Evolutionary conservation across 1,140 invertebrate genomes (phyloP).

Genomic region (Drosophila tani): DNA sequence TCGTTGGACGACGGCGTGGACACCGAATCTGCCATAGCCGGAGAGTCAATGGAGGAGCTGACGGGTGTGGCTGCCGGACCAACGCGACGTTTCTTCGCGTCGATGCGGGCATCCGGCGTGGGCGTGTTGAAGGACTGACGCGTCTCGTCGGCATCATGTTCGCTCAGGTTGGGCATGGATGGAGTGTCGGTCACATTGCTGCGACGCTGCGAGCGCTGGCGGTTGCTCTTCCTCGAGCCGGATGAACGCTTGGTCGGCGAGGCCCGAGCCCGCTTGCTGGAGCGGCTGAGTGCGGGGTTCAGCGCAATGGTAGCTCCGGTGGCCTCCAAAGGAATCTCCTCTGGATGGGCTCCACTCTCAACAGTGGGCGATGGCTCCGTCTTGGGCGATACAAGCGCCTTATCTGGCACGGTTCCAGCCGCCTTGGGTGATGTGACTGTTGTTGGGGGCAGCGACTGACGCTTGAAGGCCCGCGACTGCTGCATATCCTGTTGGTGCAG

Average conservation of each 20-base stretch:
- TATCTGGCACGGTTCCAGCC: slow-evolving; percentile 21
- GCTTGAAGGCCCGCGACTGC: slow-evolving; percentile 62
- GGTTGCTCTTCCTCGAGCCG: slow-evolving; percentile 74
- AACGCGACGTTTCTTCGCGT: slow-evolving; percentile 63
- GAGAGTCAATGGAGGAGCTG: slow-evolving; percentile 54
- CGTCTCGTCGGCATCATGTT: slow-evolving; percentile 56
- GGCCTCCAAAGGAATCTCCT: slow-evolving; percentile 2
- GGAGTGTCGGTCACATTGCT: slow-evolving; percentile 10
- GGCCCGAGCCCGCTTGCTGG: slow-evolving; percentile 59
- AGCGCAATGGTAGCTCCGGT: background rate
- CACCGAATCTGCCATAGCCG: slow-evolving; percentile 53
- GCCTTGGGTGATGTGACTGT: slow-evolving; percentile 37
- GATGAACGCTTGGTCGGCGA: slow-evolving; percentile 57
- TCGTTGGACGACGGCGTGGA: slow-evolving; percentile 68
- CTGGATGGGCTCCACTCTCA: slow-evolving; percentile 6
- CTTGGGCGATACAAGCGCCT: slow-evolving; percentile 19
- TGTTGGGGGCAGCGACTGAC: slow-evolving; percentile 21
- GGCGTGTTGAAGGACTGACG: slow-evolving; percentile 57
- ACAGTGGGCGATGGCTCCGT: slow-evolving; percentile 3
- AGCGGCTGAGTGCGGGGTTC: background rate
- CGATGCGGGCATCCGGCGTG: slow-evolving; percentile 40
- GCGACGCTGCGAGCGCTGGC: slow-evolving; percentile 73
- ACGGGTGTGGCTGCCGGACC: slow-evolving; percentile 45
- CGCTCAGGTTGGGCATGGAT: slow-evolving; percentile 2
- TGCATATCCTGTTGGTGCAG: slow-evolving; percentile 80